Evolutionary conservation across 1,140 invertebrate genomes (phyloP).

Genomic region (Microplitis mediator): DNA sequence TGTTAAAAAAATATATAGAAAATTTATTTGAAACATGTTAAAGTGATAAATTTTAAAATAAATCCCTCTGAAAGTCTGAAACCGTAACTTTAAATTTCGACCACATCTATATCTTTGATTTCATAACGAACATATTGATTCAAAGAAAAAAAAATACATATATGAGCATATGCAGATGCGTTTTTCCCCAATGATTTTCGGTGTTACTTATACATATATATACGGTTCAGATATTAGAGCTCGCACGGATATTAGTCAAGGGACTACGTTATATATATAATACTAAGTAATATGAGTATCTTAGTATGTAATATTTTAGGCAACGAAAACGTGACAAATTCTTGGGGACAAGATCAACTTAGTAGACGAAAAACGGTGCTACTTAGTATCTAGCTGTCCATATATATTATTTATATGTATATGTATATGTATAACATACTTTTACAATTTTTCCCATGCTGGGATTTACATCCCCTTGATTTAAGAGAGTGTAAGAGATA

Average conservation of each 20-base stretch:
- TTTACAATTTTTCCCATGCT: conserved; percentile 22
- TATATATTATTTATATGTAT: not conserved
- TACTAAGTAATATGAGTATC: conserved; percentile 16
- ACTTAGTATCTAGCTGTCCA: conserved; percentile 8
- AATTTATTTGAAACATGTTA: no score
- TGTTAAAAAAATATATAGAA: no score
- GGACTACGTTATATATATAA: not conserved
- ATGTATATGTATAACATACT: not conserved
- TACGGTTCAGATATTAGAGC: not conserved
- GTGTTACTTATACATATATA: not conserved
- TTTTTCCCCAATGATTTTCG: not conserved
- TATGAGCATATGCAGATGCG: conserved; percentile 26
- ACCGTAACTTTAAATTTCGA: not conserved
- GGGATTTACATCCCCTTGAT: conserved; percentile 10
- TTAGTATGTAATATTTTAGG: conserved; percentile 13
- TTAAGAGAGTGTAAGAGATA: not conserved
- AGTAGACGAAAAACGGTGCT: not conserved
- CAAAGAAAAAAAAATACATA: not conserved
- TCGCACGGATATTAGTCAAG: conserved; percentile 33
- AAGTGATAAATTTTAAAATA: no score
- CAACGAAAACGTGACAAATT: conserved; percentile 27
- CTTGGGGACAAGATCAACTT: conserved; percentile 5
- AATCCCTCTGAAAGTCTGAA: not conserved
- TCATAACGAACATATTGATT: conserved; percentile 16
- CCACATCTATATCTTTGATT: not conserved